Percentiles rank a stretch among this genome's conserved stretches.
Conservation (phyloP, 2,888 invertebrate species). For the Odontocolon sp. region DNA sequence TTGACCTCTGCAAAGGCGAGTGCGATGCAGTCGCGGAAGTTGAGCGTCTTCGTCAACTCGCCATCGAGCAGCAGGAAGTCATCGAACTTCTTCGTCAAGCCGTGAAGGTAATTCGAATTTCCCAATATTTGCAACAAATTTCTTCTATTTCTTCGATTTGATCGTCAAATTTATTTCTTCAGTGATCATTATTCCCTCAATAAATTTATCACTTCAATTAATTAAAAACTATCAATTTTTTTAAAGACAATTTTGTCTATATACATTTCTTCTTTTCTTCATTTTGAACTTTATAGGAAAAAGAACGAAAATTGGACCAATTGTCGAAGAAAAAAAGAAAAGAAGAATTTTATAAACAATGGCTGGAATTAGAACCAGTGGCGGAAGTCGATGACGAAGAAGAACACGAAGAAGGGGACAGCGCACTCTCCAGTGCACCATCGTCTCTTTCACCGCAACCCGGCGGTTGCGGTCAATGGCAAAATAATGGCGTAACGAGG, state of each 20-base stretch:
- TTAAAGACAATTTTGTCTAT: too few relatives aligned
- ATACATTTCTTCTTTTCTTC: conserved; percentile 5
- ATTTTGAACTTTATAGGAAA: conserved; percentile 68
- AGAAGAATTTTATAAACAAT: conserved; percentile 76
- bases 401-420: conserved; percentile 83
- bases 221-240: too few relatives aligned
- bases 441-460: conserved; percentile 88
- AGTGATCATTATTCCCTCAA: too few relatives aligned
- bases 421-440: conserved; percentile 87
- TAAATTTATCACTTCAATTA: too few relatives aligned
- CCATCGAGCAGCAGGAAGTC: conserved; percentile 75
- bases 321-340: conserved; percentile 74
- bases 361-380: conserved; percentile 77
- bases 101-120: conserved; percentile 70
- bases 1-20: conserved; percentile 71
- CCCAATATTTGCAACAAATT: not conserved
- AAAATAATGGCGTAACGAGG: conserved; percentile 69
- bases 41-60: conserved; percentile 74
- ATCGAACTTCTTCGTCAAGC: conserved; percentile 76
- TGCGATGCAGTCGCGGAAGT: conserved; percentile 72
- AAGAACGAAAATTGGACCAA: conserved; percentile 76
- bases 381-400: conserved; percentile 78
- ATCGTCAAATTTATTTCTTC: not conserved
- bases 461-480: conserved; percentile 68
- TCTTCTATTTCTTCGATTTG: not conserved